phyloP scores from a whole-genome alignment of 2,888 invertebrate species.

The Xestia ashworthii region DNA sequence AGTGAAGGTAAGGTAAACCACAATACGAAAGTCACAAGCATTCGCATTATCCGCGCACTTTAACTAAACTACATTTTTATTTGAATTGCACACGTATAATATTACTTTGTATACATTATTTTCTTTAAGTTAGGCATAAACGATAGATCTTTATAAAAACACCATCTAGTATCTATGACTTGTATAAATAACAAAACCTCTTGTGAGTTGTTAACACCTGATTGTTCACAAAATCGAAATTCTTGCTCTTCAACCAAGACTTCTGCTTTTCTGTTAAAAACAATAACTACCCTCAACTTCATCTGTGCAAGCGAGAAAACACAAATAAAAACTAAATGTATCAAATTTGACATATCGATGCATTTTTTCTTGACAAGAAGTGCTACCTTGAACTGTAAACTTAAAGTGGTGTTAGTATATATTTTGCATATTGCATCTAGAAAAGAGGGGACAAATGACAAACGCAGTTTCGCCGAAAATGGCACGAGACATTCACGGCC shows the following conservation, averaged over 20 bases:
- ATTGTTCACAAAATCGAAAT: not conserved
- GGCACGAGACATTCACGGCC: constrained; percentile 7
- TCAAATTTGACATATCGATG: too few relatives aligned
- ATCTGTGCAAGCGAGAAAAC: too few relatives aligned
- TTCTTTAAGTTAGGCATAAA: not conserved
- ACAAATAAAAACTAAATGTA: too few relatives aligned
- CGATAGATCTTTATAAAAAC: too few relatives aligned
- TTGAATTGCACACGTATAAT: not conserved
- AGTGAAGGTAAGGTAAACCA: not conserved
- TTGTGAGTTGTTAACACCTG: not conserved
- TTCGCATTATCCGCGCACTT: not conserved
- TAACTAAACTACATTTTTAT: not conserved
- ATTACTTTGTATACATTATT: not conserved
- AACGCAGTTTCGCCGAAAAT: constrained; percentile 11
- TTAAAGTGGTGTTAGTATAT: too few relatives aligned
- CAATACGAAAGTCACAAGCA: not conserved
- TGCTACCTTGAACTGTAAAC: too few relatives aligned
- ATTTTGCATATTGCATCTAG: not conserved
- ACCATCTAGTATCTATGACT: not conserved
- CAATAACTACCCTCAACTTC: not conserved
- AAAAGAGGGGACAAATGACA: not conserved
- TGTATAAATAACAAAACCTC: not conserved
- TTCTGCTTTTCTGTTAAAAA: not conserved
- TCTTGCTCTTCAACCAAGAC: not conserved
- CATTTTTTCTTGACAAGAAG: too few relatives aligned